Evolutionary conservation across 2,888 invertebrate species (phyloP).

Genomic region (Galeopsomyia nigrocyanea): DNA sequence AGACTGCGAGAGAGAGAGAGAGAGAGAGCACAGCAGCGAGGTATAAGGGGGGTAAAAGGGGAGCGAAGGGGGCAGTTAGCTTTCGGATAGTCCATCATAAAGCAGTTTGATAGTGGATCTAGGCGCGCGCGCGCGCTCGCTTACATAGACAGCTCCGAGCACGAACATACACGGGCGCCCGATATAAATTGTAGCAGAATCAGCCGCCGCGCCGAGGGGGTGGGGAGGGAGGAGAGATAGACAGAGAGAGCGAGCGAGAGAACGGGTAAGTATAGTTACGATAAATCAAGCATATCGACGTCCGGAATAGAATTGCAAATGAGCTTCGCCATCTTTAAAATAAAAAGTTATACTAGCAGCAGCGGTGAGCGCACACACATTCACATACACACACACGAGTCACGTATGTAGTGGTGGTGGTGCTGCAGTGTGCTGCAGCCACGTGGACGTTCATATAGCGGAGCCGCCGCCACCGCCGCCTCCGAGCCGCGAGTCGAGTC

Average conservation of each 20-base stretch:
- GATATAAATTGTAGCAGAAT: conserved; percentile 58
- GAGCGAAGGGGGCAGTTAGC: no score
- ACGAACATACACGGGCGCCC: conserved; percentile 20
- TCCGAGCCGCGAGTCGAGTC: conserved; percentile 53
- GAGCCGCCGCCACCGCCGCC: no score
- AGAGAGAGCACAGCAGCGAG: no score
- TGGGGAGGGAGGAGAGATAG: conserved; percentile 17
- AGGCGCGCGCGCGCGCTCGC: not conserved
- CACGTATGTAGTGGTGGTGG: conserved; percentile 9
- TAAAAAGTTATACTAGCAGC: conserved; percentile 63
- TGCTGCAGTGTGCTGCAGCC: conserved; percentile 18
- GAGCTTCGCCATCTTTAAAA: conserved; percentile 66
- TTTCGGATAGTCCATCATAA: conserved; percentile 18
- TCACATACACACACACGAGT: not conserved
- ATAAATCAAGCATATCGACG: conserved; percentile 68
- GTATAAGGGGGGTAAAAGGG: no score
- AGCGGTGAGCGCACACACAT: conserved; percentile 32
- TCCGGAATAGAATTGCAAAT: conserved; percentile 68
- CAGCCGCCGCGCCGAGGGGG: conserved; percentile 44
- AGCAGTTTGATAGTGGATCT: conserved; percentile 38
- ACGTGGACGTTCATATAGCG: conserved; percentile 27
- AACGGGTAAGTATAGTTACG: conserved; percentile 63
- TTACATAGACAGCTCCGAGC: not conserved
- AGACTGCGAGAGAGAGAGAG: conserved; percentile 13
- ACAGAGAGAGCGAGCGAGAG: conserved; percentile 45